These are phyloP conservation scores for Chaetops frenatus DNA, from an alignment of 2,113 vertebrate species.

Conservation along the genomic window DNA sequence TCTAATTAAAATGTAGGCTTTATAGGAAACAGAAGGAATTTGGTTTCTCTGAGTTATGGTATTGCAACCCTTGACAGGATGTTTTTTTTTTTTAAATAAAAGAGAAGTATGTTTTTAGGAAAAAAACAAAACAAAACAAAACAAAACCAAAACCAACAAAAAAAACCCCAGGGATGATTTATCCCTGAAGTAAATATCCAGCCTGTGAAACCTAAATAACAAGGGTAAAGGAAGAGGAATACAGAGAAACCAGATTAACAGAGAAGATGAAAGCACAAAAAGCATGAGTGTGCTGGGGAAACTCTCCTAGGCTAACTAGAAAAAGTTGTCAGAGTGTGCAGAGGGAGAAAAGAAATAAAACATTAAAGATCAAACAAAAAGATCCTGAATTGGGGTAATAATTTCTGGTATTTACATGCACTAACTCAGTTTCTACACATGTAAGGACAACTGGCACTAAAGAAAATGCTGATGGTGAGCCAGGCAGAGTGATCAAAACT, in stretches of 20 bases:
- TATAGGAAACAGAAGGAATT: background rate
- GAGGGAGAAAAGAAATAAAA: background rate
- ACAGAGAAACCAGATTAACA: constrained; percentile 48
- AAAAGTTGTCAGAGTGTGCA: background rate
- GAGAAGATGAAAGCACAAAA: constrained; percentile 23
- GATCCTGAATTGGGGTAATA: background rate
- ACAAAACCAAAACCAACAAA: background rate
- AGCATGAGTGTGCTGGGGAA: background rate
- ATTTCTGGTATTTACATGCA: background rate
- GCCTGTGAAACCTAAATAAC: constrained; percentile 28
- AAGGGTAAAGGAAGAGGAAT: constrained; percentile 38
- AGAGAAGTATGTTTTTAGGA: background rate
- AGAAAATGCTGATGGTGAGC: background rate
- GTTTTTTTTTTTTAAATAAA: constrained; percentile 2
- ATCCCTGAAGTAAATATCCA: background rate
- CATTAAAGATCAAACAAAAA: constrained; percentile 10
- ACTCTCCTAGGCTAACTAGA: background rate
- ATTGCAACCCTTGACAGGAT: background rate
- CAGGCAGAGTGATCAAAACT: background rate
- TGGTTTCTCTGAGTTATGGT: background rate
- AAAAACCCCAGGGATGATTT: background rate
- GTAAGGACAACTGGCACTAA: background rate
- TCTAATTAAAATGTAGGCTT: constrained; percentile 44
- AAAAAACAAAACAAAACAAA: background rate
- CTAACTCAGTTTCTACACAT: background rate